A percentile compares a stretch with the other conserved stretches of the same genome.
phyloP scores from a whole-genome alignment of 2,797 vertebrate species.

The Enteromius thamalakanensis region DNA sequence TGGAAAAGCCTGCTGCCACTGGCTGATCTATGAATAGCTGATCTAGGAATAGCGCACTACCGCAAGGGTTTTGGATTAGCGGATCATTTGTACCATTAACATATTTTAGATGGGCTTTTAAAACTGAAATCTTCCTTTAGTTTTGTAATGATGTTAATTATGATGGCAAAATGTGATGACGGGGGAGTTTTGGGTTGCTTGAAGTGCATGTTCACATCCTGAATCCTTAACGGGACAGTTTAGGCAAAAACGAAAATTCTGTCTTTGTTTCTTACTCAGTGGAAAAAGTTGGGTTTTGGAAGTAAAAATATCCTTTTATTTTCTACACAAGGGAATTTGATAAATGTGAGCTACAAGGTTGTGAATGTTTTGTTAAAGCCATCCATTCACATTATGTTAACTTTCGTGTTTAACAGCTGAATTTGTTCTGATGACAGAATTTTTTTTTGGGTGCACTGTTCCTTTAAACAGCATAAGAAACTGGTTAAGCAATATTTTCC shows the following conservation, averaged over 20 bases:
- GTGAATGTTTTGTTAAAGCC: not conserved
- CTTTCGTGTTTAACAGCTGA: not conserved
- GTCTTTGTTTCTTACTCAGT: not conserved
- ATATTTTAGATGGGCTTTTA: slow-evolving; percentile 4
- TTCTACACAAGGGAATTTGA: not conserved
- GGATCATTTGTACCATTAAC: not conserved
- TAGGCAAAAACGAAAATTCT: slow-evolving; percentile 9
- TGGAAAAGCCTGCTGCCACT: slow-evolving; percentile 77
- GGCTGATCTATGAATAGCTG: slow-evolving; percentile 47
- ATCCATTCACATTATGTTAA: not conserved
- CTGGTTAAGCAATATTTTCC: slow-evolving; percentile 79
- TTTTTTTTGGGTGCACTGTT: not conserved
- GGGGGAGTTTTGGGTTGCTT: slow-evolving; percentile 16
- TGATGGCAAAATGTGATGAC: slow-evolving; percentile 3
- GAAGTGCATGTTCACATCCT: not conserved
- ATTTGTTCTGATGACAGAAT: slow-evolving; percentile 16
- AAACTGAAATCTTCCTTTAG: slow-evolving; percentile 24
- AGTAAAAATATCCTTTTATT: not conserved
- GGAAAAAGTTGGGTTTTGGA: not conserved
- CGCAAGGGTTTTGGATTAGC: slow-evolving; percentile 32
- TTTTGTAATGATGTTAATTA: slow-evolving; percentile 12
- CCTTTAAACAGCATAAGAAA: slow-evolving; percentile 35
- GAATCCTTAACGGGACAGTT: slow-evolving; percentile 19
- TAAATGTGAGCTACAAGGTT: not conserved
- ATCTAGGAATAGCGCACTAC: slow-evolving; percentile 16